Conservation (phyloP, 2,113 vertebrate species). For the Empidonax traillii region DNA sequence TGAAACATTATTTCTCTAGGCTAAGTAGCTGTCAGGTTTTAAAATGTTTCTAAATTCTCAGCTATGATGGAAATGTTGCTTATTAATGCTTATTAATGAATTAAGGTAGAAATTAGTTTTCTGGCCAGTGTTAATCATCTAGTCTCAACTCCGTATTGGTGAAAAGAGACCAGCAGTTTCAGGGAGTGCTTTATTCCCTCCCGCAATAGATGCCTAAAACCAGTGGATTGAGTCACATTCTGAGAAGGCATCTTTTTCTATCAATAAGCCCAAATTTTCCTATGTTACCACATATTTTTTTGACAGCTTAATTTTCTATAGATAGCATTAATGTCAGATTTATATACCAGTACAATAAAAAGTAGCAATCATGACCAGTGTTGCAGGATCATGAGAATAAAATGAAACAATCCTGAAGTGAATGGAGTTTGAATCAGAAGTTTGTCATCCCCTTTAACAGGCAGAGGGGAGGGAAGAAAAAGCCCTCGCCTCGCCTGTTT, state of each 20-base stretch:
- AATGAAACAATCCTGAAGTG: background rate
- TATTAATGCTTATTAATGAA: background rate
- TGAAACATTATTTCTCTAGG: background rate
- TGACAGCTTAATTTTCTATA: background rate
- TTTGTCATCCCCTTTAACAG: background rate
- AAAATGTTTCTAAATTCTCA: background rate
- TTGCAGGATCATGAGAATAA: background rate
- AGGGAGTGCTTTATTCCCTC: background rate
- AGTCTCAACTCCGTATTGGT: background rate
- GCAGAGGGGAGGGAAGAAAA: background rate
- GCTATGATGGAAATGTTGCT: background rate
- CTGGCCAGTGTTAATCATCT: background rate
- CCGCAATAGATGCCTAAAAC: background rate
- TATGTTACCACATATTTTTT: background rate
- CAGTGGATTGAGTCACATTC: background rate
- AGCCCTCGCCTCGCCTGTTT: background rate
- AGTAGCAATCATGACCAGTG: background rate
- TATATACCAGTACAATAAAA: background rate
- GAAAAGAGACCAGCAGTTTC: background rate
- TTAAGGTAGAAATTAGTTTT: background rate
- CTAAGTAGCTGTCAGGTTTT: background rate
- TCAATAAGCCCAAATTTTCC: background rate
- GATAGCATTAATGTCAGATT: background rate
- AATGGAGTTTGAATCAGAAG: background rate
- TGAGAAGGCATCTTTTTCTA: background rate